A percentile compares a stretch with the other conserved stretches of the same genome.
phyloP scores from a whole-genome alignment of 2,113 vertebrate genomes.

The Bungarus multicinctus region DNA sequence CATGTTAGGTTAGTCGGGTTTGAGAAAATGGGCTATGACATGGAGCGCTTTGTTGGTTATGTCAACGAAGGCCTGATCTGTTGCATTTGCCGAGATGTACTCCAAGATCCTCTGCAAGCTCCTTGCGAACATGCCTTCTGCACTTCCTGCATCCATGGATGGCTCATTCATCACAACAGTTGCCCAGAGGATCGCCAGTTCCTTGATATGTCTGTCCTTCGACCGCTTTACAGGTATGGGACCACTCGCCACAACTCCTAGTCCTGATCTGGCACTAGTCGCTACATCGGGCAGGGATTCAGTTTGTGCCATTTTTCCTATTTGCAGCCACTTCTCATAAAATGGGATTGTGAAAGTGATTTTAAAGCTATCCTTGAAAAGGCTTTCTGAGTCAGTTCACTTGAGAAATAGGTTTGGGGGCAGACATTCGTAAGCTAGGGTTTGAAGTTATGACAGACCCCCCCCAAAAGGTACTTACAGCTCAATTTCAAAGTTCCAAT shows the following conservation, averaged over 20 bases:
- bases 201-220: conserved; percentile 74
- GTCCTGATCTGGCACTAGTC: not conserved
- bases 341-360: not conserved
- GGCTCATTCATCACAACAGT: conserved; percentile 82
- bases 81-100: conserved; percentile 84
- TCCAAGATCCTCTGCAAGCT: conserved; percentile 85
- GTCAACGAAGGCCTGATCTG: conserved; percentile 88
- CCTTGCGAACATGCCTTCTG: conserved; percentile 89
- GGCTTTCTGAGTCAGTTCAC: not conserved
- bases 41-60: conserved; percentile 86
- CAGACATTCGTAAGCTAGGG: not conserved
- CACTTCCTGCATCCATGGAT: conserved; percentile 81
- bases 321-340: not conserved
- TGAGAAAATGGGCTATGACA: conserved; percentile 82
- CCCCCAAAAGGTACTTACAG: not conserved
- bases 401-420: not conserved
- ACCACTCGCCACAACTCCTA: fast-evolving
- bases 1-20: conserved; percentile 22
- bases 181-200: conserved; percentile 85
- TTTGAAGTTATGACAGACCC: not conserved
- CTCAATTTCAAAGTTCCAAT: not conserved
- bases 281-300: not conserved
- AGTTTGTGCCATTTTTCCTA: not conserved
- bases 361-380: not conserved
- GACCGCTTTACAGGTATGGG: conserved; percentile 80